Evolutionary conservation across 2,113 vertebrate genomes (phyloP).

Genomic region (Ailuropoda melanoleuca): DNA sequence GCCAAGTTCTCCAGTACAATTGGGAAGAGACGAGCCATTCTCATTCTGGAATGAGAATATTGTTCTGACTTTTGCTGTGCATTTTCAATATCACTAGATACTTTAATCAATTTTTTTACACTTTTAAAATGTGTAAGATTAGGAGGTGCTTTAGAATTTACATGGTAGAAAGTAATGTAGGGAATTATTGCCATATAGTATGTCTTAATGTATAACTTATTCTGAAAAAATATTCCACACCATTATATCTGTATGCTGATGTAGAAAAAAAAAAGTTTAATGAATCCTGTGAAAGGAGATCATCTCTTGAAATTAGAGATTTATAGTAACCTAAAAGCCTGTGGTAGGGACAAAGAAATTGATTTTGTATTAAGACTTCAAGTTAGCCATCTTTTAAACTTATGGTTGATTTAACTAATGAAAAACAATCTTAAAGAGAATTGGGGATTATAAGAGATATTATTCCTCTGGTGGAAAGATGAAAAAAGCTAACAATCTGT

Average conservation of each 20-base stretch:
- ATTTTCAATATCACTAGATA: constrained; percentile 79
- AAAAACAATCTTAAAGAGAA: constrained; percentile 70
- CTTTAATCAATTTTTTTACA: constrained; percentile 45
- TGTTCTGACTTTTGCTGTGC: constrained; percentile 72
- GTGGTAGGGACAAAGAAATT: constrained; percentile 58
- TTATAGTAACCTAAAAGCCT: constrained; percentile 56
- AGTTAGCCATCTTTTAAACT: constrained; percentile 78
- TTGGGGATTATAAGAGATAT: constrained; percentile 55
- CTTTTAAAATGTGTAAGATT: constrained; percentile 76
- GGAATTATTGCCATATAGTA: constrained; percentile 69
- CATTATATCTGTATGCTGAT: constrained; percentile 73
- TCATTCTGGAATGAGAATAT: constrained; percentile 52
- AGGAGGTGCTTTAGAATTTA: constrained; percentile 74
- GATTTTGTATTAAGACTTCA: constrained; percentile 76
- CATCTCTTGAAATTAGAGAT: constrained; percentile 71
- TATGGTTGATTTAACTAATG: constrained; percentile 75
- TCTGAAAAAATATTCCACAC: constrained; percentile 76
- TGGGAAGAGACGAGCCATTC: neutral
- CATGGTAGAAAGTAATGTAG: constrained; percentile 77
- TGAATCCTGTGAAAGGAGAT: constrained; percentile 62
- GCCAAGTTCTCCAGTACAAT: neutral
- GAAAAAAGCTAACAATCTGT: constrained; percentile 67
- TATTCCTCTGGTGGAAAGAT: constrained; percentile 64
- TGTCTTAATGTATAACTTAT: constrained; percentile 87
- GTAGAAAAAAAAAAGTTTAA: constrained; percentile 70